These are phyloP conservation scores for Rhinoraja longicauda DNA, from an alignment of 2,797 vertebrate genomes.

Conservation along the genomic window DNA sequence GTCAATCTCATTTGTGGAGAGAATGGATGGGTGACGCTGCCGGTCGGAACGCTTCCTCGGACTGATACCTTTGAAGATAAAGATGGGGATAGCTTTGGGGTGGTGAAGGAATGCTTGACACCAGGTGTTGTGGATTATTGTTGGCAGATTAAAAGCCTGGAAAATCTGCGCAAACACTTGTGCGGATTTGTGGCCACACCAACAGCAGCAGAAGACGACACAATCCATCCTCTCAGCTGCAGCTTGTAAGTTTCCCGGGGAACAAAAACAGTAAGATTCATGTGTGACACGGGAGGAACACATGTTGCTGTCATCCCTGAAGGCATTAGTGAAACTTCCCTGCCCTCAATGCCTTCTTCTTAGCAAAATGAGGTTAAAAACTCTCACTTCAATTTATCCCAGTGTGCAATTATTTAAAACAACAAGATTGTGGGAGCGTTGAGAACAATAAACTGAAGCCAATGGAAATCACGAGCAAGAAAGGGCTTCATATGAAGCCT, in stretches of 20 bases:
- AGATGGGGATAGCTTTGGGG: too few species aligned
- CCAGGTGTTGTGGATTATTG: background rate
- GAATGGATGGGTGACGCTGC: too few species aligned
- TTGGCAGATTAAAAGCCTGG: background rate
- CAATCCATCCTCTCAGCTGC: background rate
- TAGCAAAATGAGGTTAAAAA: background rate
- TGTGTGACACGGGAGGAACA: background rate
- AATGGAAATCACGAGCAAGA: background rate
- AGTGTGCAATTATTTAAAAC: background rate
- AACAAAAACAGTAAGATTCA: background rate
- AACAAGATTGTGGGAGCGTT: background rate
- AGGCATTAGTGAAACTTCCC: background rate
- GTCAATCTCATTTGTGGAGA: too few species aligned
- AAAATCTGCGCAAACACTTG: background rate
- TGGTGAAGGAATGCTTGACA: background rate
- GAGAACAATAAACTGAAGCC: background rate
- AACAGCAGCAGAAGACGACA: background rate
- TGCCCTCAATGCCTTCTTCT: background rate
- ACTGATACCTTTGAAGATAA: too few species aligned
- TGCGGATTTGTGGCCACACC: background rate
- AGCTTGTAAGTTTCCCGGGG: constrained; percentile 2
- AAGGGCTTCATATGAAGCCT: background rate
- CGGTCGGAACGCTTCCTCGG: too few species aligned
- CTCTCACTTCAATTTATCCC: background rate
- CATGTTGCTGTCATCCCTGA: constrained; percentile 1